Conservation (phyloP, 2,113 vertebrate species). For the Lontra canadensis region DNA sequence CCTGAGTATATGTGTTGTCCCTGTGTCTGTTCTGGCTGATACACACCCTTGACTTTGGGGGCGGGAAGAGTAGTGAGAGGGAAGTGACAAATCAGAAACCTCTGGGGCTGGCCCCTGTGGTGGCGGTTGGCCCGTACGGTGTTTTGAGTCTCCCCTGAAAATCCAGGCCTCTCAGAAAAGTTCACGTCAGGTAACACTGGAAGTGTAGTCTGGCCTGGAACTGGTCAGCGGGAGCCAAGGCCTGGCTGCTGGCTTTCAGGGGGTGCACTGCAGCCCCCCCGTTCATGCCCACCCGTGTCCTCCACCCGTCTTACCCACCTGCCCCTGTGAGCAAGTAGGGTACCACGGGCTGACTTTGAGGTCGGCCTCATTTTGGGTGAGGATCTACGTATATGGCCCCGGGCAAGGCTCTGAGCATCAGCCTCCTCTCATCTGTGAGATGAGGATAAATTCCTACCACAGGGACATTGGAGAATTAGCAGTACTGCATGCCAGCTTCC, state of each 20-base stretch:
- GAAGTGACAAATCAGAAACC: neutral
- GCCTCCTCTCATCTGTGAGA: neutral
- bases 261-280: fast-evolving
- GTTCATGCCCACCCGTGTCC: fast-evolving
- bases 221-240: fast-evolving
- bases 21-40: neutral
- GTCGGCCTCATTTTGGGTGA: neutral
- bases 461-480: neutral
- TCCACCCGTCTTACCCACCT: neutral
- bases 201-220: neutral
- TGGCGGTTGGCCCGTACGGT: neutral
- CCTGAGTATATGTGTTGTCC: neutral
- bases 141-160: neutral
- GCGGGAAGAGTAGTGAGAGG: neutral
- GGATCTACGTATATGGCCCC: neutral
- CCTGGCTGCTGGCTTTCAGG: neutral
- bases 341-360: neutral
- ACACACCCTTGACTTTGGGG: neutral
- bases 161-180: neutral
- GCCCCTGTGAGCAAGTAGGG: neutral
- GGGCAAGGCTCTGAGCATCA: neutral
- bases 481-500: neutral
- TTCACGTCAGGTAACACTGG: neutral
- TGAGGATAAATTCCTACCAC: neutral
- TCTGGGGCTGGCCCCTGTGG: neutral